Conservation (phyloP, 2,797 vertebrate species). For the Anguilla obscura region DNA sequence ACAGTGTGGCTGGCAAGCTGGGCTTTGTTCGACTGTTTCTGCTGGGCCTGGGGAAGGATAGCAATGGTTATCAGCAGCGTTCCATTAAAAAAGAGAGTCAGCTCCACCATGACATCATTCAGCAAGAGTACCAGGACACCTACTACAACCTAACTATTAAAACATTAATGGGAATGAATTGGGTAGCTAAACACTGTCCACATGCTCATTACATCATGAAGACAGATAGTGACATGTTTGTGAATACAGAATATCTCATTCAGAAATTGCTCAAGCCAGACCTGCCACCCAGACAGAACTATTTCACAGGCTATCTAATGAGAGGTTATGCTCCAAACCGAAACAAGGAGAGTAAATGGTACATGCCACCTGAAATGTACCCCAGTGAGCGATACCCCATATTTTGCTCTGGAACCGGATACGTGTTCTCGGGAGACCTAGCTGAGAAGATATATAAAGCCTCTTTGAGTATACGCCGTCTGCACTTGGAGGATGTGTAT, state of each 20-base stretch:
- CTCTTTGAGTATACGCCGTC: slow-evolving; percentile 80
- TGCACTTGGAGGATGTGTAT: slow-evolving; percentile 95
- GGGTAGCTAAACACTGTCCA: slow-evolving; percentile 88
- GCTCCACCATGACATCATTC: slow-evolving; percentile 86
- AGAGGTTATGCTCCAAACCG: slow-evolving; percentile 86
- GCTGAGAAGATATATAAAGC: slow-evolving; percentile 84
- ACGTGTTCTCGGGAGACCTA: slow-evolving; percentile 93
- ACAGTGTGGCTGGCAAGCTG: slow-evolving; percentile 76
- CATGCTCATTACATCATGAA: slow-evolving; percentile 89
- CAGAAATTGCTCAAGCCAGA: slow-evolving; percentile 88
- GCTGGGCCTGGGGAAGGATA: slow-evolving; percentile 76
- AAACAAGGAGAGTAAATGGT: slow-evolving; percentile 96
- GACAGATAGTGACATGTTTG: slow-evolving; percentile 97
- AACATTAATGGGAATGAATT: slow-evolving; percentile 98
- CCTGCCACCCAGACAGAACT: slow-evolving; percentile 77
- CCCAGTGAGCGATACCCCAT: slow-evolving; percentile 87
- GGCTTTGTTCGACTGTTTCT: slow-evolving; percentile 85
- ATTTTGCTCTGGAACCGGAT: slow-evolving; percentile 98
- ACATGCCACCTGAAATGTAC: slow-evolving; percentile 91
- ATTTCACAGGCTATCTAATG: slow-evolving; percentile 95
- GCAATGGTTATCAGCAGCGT: slow-evolving; percentile 74
- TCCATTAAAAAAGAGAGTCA: slow-evolving; percentile 85
- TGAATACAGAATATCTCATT: slow-evolving; percentile 94
- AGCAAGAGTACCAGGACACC: slow-evolving; percentile 90
- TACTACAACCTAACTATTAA: slow-evolving; percentile 96